Evolutionary conservation across 2,797 vertebrate genomes (phyloP).

Genomic region (Pseudochirops cupreus): DNA sequence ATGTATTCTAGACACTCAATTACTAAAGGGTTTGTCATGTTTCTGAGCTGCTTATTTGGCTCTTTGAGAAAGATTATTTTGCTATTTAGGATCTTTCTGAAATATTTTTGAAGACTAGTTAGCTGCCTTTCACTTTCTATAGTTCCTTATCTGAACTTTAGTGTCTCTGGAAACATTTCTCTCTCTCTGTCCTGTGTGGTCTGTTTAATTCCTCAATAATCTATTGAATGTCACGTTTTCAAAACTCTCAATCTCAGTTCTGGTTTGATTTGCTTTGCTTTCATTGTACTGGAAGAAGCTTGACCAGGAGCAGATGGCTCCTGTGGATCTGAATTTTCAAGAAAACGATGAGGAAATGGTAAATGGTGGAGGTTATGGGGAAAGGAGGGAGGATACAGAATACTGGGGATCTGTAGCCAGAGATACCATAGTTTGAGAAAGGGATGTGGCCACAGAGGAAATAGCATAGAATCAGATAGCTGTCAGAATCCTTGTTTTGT

Average conservation of each 20-base stretch:
- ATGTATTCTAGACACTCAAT: background rate
- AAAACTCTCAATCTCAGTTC: background rate
- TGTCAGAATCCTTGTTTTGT: background rate
- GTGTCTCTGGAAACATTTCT: slow-evolving; percentile 1
- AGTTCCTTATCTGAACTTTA: background rate
- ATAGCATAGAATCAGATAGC: background rate
- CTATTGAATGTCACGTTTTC: background rate
- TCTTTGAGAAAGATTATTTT: background rate
- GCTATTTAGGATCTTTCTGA: slow-evolving; percentile 12
- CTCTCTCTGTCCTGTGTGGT: background rate
- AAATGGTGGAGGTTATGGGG: background rate
- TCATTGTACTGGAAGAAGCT: background rate
- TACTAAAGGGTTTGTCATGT: background rate
- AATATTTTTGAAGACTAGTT: background rate
- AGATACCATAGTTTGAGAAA: background rate
- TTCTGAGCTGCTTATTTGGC: background rate
- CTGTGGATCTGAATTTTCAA: background rate
- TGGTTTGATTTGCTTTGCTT: background rate
- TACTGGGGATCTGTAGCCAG: background rate
- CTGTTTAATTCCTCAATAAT: background rate
- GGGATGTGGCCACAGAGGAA: background rate
- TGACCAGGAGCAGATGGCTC: background rate
- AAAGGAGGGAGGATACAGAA: background rate
- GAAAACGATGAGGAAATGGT: background rate
- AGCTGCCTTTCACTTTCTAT: background rate